Conservation (phyloP, 2,888 invertebrate species). For the Heterodera filipjevi region DNA sequence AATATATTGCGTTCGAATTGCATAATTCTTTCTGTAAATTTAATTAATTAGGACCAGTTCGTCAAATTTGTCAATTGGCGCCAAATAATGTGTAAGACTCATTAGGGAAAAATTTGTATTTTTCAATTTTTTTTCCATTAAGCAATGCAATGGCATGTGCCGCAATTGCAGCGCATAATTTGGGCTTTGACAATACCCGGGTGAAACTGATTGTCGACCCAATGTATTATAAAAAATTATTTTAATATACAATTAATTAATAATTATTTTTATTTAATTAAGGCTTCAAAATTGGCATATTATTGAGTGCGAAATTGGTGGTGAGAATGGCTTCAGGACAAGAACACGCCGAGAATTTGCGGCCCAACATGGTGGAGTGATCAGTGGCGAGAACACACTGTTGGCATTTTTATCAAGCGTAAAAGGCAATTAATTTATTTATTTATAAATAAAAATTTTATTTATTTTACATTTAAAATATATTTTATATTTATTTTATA, state of each 20-base stretch:
- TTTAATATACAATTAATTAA: constrained; percentile 11
- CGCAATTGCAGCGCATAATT: constrained; percentile 68
- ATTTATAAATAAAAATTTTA: not conserved
- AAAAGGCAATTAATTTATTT: constrained; percentile 38
- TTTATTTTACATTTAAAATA: constrained; percentile 2
- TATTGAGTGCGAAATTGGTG: constrained; percentile 69
- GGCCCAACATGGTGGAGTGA: constrained; percentile 67
- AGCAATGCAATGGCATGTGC: constrained; percentile 72
- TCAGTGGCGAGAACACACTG: constrained; percentile 59
- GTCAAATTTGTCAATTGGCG: constrained; percentile 69
- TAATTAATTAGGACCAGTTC: constrained; percentile 67
- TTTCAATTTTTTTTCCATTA: not conserved
- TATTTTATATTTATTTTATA: constrained; percentile 12
- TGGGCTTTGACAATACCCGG: constrained; percentile 69
- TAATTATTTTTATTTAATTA: constrained; percentile 21
- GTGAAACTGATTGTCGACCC: constrained; percentile 70
- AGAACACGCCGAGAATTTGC: constrained; percentile 68
- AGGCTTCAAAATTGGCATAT: constrained; percentile 70
- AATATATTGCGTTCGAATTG: not conserved
- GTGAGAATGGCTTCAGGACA: constrained; percentile 53
- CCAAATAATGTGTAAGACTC: constrained; percentile 69
- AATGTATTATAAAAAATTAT: constrained; percentile 58
- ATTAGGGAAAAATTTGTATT: not conserved
- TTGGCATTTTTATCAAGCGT: constrained; percentile 69
- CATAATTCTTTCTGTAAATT: not conserved